phyloP scores from a whole-genome alignment of 1,140 invertebrate species.

The Drosophila obscura region DNA sequence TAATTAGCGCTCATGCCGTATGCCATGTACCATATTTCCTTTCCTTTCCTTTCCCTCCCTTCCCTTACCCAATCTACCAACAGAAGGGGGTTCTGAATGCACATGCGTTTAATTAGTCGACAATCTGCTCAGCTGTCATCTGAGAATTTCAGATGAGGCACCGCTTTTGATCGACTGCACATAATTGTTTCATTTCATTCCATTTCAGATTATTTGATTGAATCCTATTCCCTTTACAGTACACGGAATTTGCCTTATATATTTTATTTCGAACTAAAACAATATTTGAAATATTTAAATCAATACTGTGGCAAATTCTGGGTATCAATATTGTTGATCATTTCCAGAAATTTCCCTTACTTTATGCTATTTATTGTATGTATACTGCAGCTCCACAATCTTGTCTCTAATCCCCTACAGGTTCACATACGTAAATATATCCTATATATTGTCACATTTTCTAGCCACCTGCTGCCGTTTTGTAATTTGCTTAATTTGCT shows the following conservation, averaged over 20 bases:
- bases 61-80: too few species aligned
- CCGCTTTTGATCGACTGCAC: conserved; percentile 3
- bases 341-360: too few species aligned
- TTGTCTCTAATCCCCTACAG: conserved; percentile 4
- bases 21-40: conserved; percentile 8
- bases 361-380: too few species aligned
- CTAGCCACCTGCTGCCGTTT: conserved; percentile 53
- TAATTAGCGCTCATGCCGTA: conserved; percentile 58
- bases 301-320: too few species aligned
- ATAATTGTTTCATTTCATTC: not conserved
- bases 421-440: not conserved
- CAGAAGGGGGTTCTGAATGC: conserved; percentile 22
- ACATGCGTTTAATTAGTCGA: conserved; percentile 73
- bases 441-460: conserved; percentile 15
- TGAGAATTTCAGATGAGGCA: conserved; percentile 31
- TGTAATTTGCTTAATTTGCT: conserved; percentile 79
- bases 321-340: too few species aligned
- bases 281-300: too few species aligned
- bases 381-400: not conserved
- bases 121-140: conserved; percentile 55
- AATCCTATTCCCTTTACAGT: conserved; percentile 37
- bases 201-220: conserved; percentile 59
- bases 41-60: not conserved
- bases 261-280: too few species aligned
- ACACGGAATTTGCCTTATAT: too few species aligned